Conservation (phyloP, 2,113 vertebrate species). For the Heptranchias perlo region DNA sequence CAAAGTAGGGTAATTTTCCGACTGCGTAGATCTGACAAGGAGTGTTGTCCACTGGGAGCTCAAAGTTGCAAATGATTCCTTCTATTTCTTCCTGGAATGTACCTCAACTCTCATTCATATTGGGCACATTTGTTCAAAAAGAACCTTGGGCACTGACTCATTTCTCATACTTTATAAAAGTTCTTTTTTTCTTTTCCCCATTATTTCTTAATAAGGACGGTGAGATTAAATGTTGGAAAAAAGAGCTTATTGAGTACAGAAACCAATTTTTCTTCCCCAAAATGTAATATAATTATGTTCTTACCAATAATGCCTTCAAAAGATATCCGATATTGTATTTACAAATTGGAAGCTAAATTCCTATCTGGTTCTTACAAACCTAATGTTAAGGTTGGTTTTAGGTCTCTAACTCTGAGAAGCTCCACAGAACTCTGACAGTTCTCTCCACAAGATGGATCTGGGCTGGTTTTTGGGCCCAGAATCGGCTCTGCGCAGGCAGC, state of each 20-base stretch:
- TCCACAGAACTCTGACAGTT: neutral
- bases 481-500: neutral
- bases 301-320: neutral
- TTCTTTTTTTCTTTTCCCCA: neutral
- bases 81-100: neutral
- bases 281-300: neutral
- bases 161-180: neutral
- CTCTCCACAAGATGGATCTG: neutral
- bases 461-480: neutral
- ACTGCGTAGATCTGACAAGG: neutral
- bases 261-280: neutral
- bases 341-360: neutral
- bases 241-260: neutral
- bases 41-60: neutral
- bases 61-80: neutral
- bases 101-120: neutral
- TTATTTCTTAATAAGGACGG: neutral
- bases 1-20: neutral
- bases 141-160: neutral
- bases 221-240: neutral
- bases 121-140: neutral
- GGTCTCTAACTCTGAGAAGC: neutral
- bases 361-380: neutral
- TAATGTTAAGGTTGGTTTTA: neutral
- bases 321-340: too few species aligned